A percentile compares a stretch with the other conserved stretches of the same genome.
These are phyloP conservation scores for Chloroclysta siterata DNA, from an alignment of 2,888 invertebrate species.

Conservation along the genomic window DNA sequence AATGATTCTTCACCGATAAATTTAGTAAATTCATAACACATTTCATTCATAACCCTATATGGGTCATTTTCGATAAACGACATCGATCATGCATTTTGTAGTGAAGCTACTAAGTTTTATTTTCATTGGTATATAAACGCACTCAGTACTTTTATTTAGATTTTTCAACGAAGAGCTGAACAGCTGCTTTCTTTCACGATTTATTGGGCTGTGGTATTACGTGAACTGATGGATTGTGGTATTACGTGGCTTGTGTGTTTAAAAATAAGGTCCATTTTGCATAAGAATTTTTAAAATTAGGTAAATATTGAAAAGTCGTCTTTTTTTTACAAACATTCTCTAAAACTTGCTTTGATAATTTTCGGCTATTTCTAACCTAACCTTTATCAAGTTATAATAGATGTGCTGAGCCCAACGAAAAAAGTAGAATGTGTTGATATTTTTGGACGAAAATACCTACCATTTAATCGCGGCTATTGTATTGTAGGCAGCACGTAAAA, in stretches of 20 bases:
- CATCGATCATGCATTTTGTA: too few relatives aligned
- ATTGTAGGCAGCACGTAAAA: conserved; percentile 1
- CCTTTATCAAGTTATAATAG: not conserved
- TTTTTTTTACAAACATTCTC: too few relatives aligned
- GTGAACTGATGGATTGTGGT: conserved; percentile 34
- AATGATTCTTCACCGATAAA: conserved; percentile 74
- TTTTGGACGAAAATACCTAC: not conserved
- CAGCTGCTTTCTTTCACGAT: conserved; percentile 37
- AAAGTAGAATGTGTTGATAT: not conserved
- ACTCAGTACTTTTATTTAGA: conserved; percentile 32
- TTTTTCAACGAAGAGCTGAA: conserved; percentile 25
- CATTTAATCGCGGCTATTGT: not conserved
- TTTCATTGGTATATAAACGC: conserved; percentile 34
- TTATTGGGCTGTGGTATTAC: conserved; percentile 37
- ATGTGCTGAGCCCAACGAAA: not conserved
- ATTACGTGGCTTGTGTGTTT: conserved; percentile 20
- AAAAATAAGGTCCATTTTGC: conserved; percentile 1
- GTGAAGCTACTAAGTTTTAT: too few relatives aligned
- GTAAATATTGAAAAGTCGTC: not conserved
- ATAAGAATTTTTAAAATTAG: not conserved
- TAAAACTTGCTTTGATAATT: not conserved
- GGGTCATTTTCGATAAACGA: too few relatives aligned
- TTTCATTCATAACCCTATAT: too few relatives aligned
- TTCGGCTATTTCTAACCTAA: not conserved
- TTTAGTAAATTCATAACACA: conserved; percentile 73